Evolutionary conservation across 2,888 invertebrate species (phyloP).

Genomic region (Athalia circularis): DNA sequence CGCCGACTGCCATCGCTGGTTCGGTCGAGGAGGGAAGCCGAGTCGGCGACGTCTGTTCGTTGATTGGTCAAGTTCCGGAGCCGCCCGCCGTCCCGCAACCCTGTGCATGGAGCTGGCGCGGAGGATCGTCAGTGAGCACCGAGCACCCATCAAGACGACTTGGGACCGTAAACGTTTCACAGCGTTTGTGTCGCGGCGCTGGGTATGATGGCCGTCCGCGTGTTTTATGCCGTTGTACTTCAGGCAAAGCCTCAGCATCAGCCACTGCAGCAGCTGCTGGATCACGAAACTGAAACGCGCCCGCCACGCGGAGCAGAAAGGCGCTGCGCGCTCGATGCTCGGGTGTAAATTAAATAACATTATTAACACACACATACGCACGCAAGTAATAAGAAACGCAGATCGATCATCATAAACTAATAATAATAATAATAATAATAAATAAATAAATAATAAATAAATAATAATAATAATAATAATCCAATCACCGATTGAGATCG

Average conservation of each 20-base stretch:
- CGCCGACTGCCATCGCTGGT: conserved; percentile 70
- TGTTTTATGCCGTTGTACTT: conserved; percentile 55
- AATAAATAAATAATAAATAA: too few species aligned
- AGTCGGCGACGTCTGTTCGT: conserved; percentile 65
- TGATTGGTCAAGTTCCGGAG: conserved; percentile 72
- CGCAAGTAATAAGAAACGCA: neutral
- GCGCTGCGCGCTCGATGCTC: conserved; percentile 38
- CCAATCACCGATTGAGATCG: too few species aligned
- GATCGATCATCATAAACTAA: neutral
- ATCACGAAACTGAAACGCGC: conserved; percentile 23
- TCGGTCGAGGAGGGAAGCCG: conserved; percentile 59
- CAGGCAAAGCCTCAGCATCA: conserved; percentile 27
- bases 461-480: too few species aligned
- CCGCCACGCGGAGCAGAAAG: conserved; percentile 36
- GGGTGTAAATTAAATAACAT: conserved; percentile 22
- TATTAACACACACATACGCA: neutral
- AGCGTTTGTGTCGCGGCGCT: conserved; percentile 34
- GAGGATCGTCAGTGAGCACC: conserved; percentile 68
- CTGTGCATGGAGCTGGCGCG: conserved; percentile 24
- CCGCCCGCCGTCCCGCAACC: conserved; percentile 69
- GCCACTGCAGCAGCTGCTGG: conserved; percentile 35
- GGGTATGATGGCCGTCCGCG: conserved; percentile 68
- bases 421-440: too few species aligned
- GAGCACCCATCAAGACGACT: conserved; percentile 68
- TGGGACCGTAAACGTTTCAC: conserved; percentile 56